Percentiles rank a stretch among this genome's conserved stretches.
phyloP scores from a whole-genome alignment of 2,113 vertebrate species.

The Lepidothrix coronata region DNA sequence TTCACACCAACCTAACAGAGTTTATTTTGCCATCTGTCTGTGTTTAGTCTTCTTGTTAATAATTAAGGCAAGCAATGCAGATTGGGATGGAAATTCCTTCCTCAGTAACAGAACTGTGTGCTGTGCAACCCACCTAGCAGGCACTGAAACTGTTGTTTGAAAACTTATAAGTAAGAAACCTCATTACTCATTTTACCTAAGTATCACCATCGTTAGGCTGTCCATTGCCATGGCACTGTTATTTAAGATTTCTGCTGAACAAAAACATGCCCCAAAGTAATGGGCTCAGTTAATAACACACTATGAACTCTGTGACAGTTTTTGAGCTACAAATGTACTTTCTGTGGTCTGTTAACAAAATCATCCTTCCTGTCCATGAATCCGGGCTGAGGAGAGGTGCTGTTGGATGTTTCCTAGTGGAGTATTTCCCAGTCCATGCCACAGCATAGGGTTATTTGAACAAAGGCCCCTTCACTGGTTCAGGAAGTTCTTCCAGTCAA shows the following conservation, averaged over 20 bases:
- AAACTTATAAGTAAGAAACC: background rate
- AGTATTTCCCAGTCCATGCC: background rate
- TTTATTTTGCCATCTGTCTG: constrained; percentile 63
- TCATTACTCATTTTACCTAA: background rate
- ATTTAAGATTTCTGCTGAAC: background rate
- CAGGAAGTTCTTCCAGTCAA: background rate
- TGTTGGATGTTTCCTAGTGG: background rate
- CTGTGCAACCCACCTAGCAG: background rate
- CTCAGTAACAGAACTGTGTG: background rate
- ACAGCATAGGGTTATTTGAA: background rate
- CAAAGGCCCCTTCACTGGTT: background rate
- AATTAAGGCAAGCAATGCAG: constrained; percentile 5
- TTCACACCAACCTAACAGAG: constrained; percentile 40
- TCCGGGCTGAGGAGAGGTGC: background rate
- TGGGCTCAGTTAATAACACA: background rate
- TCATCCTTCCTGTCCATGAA: background rate
- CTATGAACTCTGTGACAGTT: background rate
- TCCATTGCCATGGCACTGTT: background rate
- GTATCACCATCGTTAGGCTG: background rate
- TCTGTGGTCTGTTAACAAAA: background rate
- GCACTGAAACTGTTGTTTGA: background rate
- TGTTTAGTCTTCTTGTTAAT: constrained; percentile 57
- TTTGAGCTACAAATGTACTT: background rate
- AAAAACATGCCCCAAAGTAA: background rate
- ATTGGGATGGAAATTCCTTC: constrained; percentile 7